Conservation (phyloP, 1,140 invertebrate genomes). For the Nylanderia fulva region DNA sequence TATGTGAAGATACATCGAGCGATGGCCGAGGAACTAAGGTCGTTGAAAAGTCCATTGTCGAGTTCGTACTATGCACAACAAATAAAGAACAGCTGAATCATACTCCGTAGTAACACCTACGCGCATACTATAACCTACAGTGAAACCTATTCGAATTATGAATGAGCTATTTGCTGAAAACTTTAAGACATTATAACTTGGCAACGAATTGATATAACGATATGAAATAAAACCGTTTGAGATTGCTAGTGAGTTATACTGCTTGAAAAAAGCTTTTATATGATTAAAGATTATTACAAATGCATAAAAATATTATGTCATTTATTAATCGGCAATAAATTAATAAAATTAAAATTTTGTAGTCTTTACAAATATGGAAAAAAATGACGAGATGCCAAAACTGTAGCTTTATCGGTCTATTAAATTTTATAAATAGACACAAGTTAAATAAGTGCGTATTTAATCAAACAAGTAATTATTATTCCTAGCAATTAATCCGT, state of each 20-base stretch:
- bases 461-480: no score
- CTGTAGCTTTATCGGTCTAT: no score
- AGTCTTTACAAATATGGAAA: neutral
- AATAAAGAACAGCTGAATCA: conserved; percentile 52
- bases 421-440: no score
- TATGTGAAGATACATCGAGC: neutral
- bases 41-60: conserved; percentile 40
- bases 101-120: conserved; percentile 23
- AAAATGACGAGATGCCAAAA: neutral
- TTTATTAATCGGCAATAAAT: neutral
- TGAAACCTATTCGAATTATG: conserved; percentile 34
- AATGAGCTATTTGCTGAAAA: conserved; percentile 29
- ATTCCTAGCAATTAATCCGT: no score
- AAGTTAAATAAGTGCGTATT: no score
- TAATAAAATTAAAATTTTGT: conserved; percentile 5
- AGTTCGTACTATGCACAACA: conserved; percentile 10
- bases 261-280: neutral
- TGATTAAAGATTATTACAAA: neutral
- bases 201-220: neutral
- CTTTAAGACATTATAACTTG: neutral
- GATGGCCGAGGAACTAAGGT: neutral
- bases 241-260: neutral
- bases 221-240: neutral
- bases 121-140: neutral
- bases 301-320: neutral